These are phyloP conservation scores for Petromus typicus DNA, from an alignment of 2,113 vertebrate genomes.

Conservation along the genomic window DNA sequence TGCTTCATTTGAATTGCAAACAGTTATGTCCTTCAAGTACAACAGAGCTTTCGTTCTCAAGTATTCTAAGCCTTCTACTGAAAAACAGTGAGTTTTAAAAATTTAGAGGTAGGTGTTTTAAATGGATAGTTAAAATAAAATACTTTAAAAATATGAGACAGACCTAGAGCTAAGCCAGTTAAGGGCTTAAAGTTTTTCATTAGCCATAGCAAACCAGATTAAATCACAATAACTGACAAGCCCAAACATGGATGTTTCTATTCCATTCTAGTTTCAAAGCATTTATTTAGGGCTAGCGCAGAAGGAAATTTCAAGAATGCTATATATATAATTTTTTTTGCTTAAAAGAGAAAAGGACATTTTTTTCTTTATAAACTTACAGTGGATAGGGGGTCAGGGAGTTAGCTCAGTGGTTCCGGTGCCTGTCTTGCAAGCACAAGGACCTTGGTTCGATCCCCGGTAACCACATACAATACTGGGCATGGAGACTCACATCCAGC, in stretches of 20 bases:
- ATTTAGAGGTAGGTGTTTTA: background rate
- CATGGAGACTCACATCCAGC: no score
- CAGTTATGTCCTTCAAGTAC: background rate
- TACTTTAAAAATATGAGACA: background rate
- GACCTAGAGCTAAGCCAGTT: background rate
- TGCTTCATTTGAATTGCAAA: background rate
- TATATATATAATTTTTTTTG: background rate
- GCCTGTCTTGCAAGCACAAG: no score
- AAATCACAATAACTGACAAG: background rate
- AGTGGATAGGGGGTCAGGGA: no score
- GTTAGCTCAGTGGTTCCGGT: no score
- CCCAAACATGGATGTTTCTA: background rate
- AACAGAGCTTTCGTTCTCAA: background rate
- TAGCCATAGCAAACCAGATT: background rate
- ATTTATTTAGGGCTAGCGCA: background rate
- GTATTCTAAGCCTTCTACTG: background rate
- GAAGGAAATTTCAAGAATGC: background rate
- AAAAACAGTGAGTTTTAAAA: background rate
- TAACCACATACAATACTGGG: no score
- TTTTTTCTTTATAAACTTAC: slow-evolving; percentile 31
- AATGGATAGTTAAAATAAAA: slow-evolving; percentile 24
- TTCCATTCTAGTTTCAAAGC: background rate
- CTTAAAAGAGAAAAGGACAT: background rate
- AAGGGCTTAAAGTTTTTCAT: background rate
- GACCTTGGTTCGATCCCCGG: no score